Evolutionary conservation across 2,888 invertebrate species (phyloP).

Genomic region (Hoplodrina ambigua): DNA sequence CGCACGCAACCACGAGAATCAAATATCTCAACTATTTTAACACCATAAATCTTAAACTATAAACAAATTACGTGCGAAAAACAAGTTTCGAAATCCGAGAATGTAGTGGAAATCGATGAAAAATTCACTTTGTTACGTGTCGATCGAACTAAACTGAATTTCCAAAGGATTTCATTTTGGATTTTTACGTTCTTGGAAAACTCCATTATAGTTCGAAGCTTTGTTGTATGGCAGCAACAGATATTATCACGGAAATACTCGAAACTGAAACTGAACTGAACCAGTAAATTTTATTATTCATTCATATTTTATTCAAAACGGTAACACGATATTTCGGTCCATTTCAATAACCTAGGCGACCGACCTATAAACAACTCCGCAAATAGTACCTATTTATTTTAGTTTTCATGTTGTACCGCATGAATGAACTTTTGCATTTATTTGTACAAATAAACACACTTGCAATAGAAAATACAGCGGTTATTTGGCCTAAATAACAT

Average conservation of each 20-base stretch:
- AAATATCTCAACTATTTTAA: conserved; percentile 64
- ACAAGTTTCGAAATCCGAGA: conserved; percentile 14
- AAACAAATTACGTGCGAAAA: conserved; percentile 53
- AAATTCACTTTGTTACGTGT: conserved; percentile 31
- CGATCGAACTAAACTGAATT: conserved; percentile 24
- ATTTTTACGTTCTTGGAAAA: conserved; percentile 15
- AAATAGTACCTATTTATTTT: conserved; percentile 43
- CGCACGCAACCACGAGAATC: conserved; percentile 68
- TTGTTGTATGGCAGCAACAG: background rate
- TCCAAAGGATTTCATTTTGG: conserved; percentile 2
- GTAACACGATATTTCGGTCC: conserved; percentile 50
- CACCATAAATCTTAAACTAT: conserved; percentile 57
- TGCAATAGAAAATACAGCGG: conserved; percentile 1
- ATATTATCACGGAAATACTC: background rate
- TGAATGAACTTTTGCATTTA: conserved; percentile 24
- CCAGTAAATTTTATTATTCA: background rate
- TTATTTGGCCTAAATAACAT: conserved; percentile 15
- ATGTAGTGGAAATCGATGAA: conserved; percentile 27
- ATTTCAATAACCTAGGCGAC: conserved; percentile 56
- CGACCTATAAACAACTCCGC: conserved; percentile 44
- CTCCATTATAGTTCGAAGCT: background rate
- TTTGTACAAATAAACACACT: conserved; percentile 11
- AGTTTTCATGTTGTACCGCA: conserved; percentile 15
- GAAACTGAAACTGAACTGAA: background rate
- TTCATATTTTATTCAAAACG: conserved; percentile 39